Base-by-base conservation (phyloP, 2,797 vertebrate genomes). In the Pachyuromys duprasi region DNA sequence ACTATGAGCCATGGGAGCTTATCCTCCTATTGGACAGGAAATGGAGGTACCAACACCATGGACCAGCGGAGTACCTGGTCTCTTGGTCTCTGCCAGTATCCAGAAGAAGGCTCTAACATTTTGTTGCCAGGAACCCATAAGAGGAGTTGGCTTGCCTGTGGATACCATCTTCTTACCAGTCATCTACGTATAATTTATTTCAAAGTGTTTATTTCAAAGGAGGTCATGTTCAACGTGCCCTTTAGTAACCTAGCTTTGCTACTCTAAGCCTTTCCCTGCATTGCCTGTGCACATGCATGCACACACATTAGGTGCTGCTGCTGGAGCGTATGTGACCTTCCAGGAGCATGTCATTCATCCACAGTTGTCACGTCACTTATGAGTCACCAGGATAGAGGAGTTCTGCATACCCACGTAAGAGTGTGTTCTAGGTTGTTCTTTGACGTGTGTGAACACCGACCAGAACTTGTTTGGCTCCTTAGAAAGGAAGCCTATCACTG, bases 261-360 rank as follows among this genome's bases (percentile, higher is more conserved):
- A 31, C 4, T 57, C 26, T 28, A 42, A 18, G 36, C 31, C 26
- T 26, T 62, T 28, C 42, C 26, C 45, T 22, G 24, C 22, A 24
- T 8, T 67, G 14, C 79, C 45, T 53, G 5, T 31, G 33, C 36
- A 15, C 53, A 33, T 53, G 15, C 62, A 20, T 53, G 24, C 45
- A 86, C 33, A 55, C 65, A 22, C 20, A 26, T 4, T 31, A 33
- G 45, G 60, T 53, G 22, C 8, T 63, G 13, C 31, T 63, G 20
- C 18, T 8, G 42, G 42, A 62, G 75, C 1, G 4, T 26, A 53
- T 11, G 22, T 5, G 31, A 8, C 11, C 57, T 17, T 81, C 75
- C 53, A 2, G 4, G 74, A 89, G 1, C 42, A 69, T 63, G 4
- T 18, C 6, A 65, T 18, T 0, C 0, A 62, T 9, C 67, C 45